These are phyloP conservation scores for Zeugodacus cucurbitae DNA, from an alignment of 1,140 invertebrate genomes.

Conservation along the genomic window DNA sequence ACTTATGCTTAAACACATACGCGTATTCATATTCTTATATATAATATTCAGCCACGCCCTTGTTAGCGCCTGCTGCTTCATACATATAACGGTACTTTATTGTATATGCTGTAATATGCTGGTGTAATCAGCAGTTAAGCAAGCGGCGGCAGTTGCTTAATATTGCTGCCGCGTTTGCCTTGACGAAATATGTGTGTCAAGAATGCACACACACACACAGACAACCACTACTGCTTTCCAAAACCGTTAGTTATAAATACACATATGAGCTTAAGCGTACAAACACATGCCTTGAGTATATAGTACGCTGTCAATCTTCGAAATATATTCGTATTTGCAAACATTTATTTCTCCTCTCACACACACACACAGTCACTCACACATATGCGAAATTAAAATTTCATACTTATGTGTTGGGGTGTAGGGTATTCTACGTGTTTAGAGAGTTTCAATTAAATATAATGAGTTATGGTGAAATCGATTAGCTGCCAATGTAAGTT, in stretches of 20 bases:
- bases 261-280: not conserved
- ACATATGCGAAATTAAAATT: not conserved
- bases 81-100: not conserved
- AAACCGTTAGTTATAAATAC: no score
- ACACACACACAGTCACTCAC: not conserved
- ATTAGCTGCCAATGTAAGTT: not conserved
- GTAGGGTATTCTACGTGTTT: not conserved
- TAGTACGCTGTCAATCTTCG: not conserved
- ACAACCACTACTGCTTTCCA: not conserved
- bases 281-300: not conserved
- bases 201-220: not conserved
- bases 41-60: not conserved
- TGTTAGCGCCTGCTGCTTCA: not conserved
- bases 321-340: not conserved
- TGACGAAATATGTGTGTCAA: not conserved
- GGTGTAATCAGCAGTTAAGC: not conserved
- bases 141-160: not conserved
- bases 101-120: not conserved
- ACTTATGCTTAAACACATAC: not conserved
- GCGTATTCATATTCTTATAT: not conserved
- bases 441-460: constrained; percentile 20
- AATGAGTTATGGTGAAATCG: constrained; percentile 3
- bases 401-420: not conserved
- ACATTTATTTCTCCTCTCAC: not conserved
- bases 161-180: not conserved